phyloP scores from a whole-genome alignment of 2,113 vertebrate species.

The Sphyrna mokarran region DNA sequence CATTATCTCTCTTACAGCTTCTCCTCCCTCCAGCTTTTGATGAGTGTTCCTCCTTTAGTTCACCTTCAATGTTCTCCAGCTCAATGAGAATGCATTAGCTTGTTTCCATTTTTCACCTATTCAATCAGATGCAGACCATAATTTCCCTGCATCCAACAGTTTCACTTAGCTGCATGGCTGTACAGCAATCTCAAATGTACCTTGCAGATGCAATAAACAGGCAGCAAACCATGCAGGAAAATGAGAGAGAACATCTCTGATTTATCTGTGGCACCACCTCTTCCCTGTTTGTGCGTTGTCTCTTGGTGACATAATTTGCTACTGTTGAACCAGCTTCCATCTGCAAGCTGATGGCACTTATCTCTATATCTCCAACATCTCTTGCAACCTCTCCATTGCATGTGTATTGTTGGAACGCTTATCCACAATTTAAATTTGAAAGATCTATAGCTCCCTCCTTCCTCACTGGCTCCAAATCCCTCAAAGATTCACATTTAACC shows the following conservation, averaged over 20 bases:
- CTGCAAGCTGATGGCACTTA: neutral
- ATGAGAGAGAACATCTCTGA: neutral
- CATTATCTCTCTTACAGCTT: neutral
- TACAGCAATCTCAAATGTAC: neutral
- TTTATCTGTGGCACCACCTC: neutral
- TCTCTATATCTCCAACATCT: neutral
- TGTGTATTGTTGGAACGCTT: neutral
- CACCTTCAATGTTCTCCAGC: neutral
- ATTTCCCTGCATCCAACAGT: neutral
- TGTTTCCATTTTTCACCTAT: neutral
- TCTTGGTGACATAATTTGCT: neutral
- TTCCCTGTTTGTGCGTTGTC: neutral
- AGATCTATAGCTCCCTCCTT: neutral
- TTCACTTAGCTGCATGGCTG: neutral
- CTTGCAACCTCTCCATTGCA: neutral
- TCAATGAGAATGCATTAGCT: too few species aligned
- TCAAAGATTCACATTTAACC: neutral
- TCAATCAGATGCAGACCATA: neutral
- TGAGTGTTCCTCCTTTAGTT: neutral
- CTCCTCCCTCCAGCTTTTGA: neutral
- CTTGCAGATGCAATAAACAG: neutral
- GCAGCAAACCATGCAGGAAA: neutral
- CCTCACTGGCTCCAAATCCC: neutral
- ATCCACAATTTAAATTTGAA: too few species aligned
- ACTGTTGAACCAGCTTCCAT: neutral